Evolutionary conservation across 2,797 vertebrate genomes (phyloP).

Genomic region (Oreochromis grahami): DNA sequence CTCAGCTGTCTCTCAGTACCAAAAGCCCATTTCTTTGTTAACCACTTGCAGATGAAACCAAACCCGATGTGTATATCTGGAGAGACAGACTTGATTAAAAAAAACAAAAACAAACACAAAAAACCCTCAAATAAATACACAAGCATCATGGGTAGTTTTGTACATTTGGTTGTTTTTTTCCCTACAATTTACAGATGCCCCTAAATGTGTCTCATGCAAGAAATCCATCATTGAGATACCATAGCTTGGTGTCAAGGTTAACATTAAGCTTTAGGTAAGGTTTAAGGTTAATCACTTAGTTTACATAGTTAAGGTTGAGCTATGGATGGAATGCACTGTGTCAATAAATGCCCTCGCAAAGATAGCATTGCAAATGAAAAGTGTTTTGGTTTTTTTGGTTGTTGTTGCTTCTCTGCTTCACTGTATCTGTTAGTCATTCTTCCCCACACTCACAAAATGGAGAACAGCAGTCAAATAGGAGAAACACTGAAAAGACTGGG

Average conservation of each 20-base stretch:
- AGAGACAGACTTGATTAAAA: not conserved
- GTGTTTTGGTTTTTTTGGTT: not conserved
- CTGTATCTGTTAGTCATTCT: not conserved
- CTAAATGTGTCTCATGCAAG: not conserved
- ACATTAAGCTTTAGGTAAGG: not conserved
- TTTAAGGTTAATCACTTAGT: not conserved
- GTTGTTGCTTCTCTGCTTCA: not conserved
- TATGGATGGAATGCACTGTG: not conserved
- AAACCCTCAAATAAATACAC: not conserved
- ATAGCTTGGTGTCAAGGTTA: not conserved
- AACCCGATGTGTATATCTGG: not conserved
- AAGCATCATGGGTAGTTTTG: not conserved
- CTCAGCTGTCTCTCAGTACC: constrained; percentile 53
- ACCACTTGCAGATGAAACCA: constrained; percentile 27
- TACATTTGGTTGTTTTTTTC: not conserved
- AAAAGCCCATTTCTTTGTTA: constrained; percentile 16
- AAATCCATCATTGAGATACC: not conserved
- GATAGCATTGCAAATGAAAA: not conserved
- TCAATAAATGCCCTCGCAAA: not conserved
- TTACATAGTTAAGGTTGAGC: not conserved
- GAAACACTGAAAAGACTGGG: not conserved
- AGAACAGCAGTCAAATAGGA: not conserved
- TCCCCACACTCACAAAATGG: not conserved
- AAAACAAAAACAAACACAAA: not conserved
- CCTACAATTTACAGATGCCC: not conserved